Conservation (phyloP, 2,113 vertebrate species). For the Lanius collurio region DNA sequence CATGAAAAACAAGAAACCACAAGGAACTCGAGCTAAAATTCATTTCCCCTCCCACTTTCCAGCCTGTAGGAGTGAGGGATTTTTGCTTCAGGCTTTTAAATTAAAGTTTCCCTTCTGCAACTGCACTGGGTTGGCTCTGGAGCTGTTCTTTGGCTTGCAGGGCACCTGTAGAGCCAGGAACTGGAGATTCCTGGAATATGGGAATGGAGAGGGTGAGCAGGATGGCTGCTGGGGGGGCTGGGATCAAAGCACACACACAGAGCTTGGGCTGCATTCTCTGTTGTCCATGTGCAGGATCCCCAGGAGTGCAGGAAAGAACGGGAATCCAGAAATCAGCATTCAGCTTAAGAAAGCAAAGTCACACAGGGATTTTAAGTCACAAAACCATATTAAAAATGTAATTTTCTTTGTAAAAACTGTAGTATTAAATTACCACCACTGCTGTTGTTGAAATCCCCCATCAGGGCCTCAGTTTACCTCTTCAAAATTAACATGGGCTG, state of each 20-base stretch:
- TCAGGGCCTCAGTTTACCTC: background rate
- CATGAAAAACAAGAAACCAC: background rate
- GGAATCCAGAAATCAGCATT: background rate
- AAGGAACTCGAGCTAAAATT: background rate
- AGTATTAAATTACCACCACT: fast-evolving
- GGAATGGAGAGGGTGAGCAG: background rate
- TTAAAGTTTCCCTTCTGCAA: slow-evolving; percentile 33
- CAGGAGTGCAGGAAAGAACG: background rate
- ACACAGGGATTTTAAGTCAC: background rate
- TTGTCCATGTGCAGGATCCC: background rate
- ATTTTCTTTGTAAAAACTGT: background rate
- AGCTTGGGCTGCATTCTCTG: background rate
- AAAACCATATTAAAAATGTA: background rate
- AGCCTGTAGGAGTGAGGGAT: slow-evolving; percentile 7
- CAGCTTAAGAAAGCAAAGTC: background rate
- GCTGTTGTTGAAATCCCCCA: background rate
- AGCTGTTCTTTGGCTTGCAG: background rate
- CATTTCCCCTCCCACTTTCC: slow-evolving; percentile 14
- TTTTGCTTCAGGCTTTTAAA: slow-evolving; percentile 42
- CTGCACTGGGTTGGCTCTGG: background rate
- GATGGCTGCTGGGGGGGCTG: background rate
- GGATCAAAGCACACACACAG: background rate
- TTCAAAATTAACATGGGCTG: background rate
- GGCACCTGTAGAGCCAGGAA: background rate
- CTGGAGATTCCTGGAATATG: background rate